A percentile compares a stretch with the other conserved stretches of the same genome.
phyloP scores from a whole-genome alignment of 30 jellyfish, hydroid and myxozoan genomes.

The Cassiopea xamachana region DNA sequence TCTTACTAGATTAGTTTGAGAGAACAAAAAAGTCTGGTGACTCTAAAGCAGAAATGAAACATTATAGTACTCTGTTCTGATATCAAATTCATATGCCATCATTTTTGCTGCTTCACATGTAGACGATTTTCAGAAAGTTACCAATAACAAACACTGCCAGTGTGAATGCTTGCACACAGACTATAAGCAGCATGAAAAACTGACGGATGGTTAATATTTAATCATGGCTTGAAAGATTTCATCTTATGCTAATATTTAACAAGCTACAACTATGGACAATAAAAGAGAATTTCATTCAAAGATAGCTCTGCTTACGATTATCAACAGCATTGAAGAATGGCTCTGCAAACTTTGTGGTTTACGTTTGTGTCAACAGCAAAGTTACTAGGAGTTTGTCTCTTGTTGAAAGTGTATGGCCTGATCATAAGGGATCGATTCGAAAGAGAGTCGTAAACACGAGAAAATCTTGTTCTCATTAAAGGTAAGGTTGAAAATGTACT shows the following conservation, averaged over 20 bases:
- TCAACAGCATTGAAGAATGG: not conserved
- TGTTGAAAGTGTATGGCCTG: not conserved
- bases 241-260: slow-evolving; percentile 21
- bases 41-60: not conserved
- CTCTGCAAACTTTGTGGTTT: not conserved
- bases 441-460: too few relatives aligned
- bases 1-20: not conserved
- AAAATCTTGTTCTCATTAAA: too few relatives aligned
- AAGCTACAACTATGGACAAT: not conserved
- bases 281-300: not conserved
- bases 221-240: slow-evolving; percentile 17
- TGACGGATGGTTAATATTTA: not conserved
- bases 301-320: not conserved
- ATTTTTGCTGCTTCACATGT: not conserved
- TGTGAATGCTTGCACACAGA: not conserved
- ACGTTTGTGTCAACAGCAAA: not conserved
- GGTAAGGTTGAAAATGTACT: too few relatives aligned
- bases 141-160: too few relatives aligned
- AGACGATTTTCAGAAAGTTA: too few relatives aligned
- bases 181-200: not conserved
- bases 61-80: not conserved
- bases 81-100: too few relatives aligned
- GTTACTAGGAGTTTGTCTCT: not conserved
- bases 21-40: not conserved
- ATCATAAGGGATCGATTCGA: too few relatives aligned